These are phyloP conservation scores for Epirrhoe tristata DNA, from an alignment of 2,888 invertebrate genomes.

Conservation along the genomic window DNA sequence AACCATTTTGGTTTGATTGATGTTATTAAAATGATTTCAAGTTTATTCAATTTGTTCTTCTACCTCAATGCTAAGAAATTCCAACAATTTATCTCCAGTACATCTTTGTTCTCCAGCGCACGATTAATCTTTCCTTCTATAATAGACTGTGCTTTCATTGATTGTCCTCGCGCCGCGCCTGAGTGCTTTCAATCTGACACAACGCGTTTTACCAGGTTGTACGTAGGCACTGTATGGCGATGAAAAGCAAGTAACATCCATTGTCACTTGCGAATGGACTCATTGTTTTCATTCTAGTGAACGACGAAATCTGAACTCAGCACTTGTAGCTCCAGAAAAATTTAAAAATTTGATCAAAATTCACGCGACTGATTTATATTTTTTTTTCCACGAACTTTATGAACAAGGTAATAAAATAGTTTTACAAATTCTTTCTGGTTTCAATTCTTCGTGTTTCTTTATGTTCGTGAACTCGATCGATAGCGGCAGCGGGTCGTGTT, in stretches of 20 bases:
- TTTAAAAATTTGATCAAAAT: constrained; percentile 49
- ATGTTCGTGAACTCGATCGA: constrained; percentile 63
- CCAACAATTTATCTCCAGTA: constrained; percentile 18
- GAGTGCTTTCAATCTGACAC: constrained; percentile 34
- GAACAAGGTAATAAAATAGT: constrained; percentile 14
- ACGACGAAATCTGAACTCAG: constrained; percentile 64
- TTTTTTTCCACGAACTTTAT: constrained; percentile 22
- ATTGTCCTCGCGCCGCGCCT: constrained; percentile 17
- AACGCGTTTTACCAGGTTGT: constrained; percentile 28
- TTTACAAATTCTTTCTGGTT: constrained; percentile 9
- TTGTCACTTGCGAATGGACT: constrained; percentile 64
- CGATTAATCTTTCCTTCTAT: constrained; percentile 37
- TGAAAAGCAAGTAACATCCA: constrained; percentile 50
- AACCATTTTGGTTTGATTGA: neutral
- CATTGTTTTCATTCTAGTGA: constrained; percentile 70
- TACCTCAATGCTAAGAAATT: constrained; percentile 6
- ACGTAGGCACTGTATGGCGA: constrained; percentile 45
- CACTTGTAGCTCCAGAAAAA: constrained; percentile 66
- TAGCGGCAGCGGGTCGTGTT: constrained; percentile 62
- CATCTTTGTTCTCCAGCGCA: constrained; percentile 34
- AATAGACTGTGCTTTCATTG: constrained; percentile 27
- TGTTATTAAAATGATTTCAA: neutral
- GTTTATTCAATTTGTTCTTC: neutral
- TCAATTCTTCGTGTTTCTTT: constrained; percentile 58
- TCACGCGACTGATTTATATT: constrained; percentile 44